Conservation (phyloP, 2,113 vertebrate species). For the Cinclus cinclus region DNA sequence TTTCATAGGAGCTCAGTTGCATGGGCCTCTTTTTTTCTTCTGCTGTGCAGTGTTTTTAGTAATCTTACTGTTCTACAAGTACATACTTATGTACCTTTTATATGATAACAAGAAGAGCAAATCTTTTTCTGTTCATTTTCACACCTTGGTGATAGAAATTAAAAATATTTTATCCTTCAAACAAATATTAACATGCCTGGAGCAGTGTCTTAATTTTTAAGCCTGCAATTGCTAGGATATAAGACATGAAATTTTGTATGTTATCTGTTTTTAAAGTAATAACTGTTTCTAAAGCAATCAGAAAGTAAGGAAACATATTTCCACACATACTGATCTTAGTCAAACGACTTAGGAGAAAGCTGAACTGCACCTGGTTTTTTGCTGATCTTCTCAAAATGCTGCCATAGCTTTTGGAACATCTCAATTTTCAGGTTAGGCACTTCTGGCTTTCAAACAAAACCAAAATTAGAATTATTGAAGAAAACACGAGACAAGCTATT, state of each 20-base stretch:
- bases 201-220: background rate
- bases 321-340: background rate
- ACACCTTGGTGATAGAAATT: background rate
- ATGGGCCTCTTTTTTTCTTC: background rate
- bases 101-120: background rate
- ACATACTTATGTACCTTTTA: background rate
- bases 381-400: background rate
- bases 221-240: background rate
- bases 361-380: background rate
- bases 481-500: background rate
- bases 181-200: background rate
- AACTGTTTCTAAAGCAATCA: background rate
- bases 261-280: background rate
- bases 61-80: background rate
- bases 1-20: background rate
- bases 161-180: background rate
- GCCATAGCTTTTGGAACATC: background rate
- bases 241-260: background rate
- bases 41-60: background rate
- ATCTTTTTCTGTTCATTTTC: background rate
- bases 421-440: background rate
- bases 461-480: background rate
- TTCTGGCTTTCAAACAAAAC: background rate
- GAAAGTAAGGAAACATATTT: background rate
- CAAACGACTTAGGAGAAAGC: background rate